Conservation (phyloP, 2,797 vertebrate species). For the Pseudochromis fuscus region DNA sequence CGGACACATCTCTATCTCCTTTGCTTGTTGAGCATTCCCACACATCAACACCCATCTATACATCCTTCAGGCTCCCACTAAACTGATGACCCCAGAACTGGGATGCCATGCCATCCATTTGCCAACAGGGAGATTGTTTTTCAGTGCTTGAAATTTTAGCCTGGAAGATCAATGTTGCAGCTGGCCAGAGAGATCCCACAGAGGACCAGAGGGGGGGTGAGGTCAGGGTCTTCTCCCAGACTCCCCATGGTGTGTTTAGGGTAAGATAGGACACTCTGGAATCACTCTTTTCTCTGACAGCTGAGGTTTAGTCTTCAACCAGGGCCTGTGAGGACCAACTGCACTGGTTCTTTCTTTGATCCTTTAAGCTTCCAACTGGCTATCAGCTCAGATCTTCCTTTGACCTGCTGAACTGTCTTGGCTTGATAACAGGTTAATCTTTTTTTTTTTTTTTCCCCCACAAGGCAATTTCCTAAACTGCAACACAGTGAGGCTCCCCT, state of each 20-base stretch:
- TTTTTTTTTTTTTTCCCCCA: too few species aligned
- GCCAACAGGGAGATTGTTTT: slow-evolving; percentile 86
- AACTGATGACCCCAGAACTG: slow-evolving; percentile 75
- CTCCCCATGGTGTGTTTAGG: slow-evolving; percentile 79
- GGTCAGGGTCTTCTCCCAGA: slow-evolving; percentile 76
- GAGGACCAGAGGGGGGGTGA: slow-evolving; percentile 53
- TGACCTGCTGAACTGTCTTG: slow-evolving; percentile 2
- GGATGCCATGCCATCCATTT: slow-evolving; percentile 77
- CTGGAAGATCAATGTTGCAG: slow-evolving; percentile 84
- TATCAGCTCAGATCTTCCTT: not conserved
- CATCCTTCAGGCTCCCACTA: slow-evolving; percentile 58
- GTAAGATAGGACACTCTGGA: slow-evolving; percentile 70
- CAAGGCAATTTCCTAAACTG: slow-evolving; percentile 20
- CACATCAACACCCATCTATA: slow-evolving; percentile 56
- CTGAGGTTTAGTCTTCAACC: slow-evolving; percentile 46
- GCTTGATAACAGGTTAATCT: too few species aligned
- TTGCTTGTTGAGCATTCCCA: slow-evolving; percentile 58
- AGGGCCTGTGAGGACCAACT: slow-evolving; percentile 39
- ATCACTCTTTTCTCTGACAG: slow-evolving; percentile 64
- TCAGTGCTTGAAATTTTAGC: slow-evolving; percentile 83
- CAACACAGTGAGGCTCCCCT: not conserved
- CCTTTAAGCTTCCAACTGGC: not conserved
- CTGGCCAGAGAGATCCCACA: slow-evolving; percentile 72
- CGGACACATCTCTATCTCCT: slow-evolving; percentile 63
- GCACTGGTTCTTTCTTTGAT: slow-evolving; percentile 33